These are phyloP conservation scores for Chionomys nivalis DNA, from an alignment of 2,113 vertebrate species.

Conservation along the genomic window DNA sequence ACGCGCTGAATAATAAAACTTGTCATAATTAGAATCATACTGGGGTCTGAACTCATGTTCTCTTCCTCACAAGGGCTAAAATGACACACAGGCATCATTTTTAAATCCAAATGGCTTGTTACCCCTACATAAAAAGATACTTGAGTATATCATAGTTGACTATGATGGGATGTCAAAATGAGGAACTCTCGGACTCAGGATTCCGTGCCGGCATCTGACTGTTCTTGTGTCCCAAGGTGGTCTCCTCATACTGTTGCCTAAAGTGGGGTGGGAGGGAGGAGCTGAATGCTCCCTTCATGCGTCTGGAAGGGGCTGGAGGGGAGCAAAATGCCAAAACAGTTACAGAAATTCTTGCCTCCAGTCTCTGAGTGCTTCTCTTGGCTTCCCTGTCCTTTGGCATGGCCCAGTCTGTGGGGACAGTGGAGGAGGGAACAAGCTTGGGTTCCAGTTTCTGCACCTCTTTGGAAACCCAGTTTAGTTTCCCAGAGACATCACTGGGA, in stretches of 20 bases:
- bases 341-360: neutral
- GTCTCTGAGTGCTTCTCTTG: neutral
- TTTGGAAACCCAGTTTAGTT: neutral
- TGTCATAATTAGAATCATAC: constrained; percentile 1
- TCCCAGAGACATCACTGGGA: neutral
- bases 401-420: neutral
- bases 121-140: constrained; percentile 50
- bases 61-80: constrained; percentile 10
- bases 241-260: neutral
- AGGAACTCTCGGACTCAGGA: neutral
- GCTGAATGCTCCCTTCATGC: neutral
- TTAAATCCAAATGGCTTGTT: constrained; percentile 25
- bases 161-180: constrained; percentile 32
- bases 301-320: neutral
- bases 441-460: neutral
- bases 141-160: neutral
- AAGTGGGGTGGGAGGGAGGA: neutral
- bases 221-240: neutral
- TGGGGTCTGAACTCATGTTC: neutral
- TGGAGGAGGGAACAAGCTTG: neutral
- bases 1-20: neutral
- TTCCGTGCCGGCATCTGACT: neutral
- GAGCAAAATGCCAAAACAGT: neutral
- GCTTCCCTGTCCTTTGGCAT: neutral
- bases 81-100: constrained; percentile 35